Evolutionary conservation across 2,113 vertebrate genomes (phyloP), one percentile per base, ranked within the genome.

Genomic region (Anoura caudifer): DNA sequence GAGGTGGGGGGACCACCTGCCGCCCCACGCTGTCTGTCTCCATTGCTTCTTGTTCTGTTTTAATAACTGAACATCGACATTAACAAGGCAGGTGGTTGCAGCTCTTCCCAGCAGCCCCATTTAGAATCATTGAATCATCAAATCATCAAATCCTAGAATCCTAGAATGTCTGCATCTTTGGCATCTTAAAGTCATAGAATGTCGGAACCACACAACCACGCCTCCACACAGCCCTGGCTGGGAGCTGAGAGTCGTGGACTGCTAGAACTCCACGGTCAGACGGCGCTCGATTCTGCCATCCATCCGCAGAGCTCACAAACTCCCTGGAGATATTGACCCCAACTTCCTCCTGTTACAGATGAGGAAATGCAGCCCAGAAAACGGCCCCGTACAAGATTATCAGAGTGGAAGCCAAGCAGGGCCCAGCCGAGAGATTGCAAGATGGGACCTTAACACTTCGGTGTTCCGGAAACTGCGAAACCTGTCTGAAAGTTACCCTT

Each of bases 101-200:
- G 96, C 96, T 97, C 95, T 97, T 97, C 97, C 94, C 96, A 97
- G 97, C 89, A 97, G 97, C 97, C 83, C 91, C 95, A 96, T 97
- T 98, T 98, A 98, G 97, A 97, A 97, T 96, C 97, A 98, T 83
- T 94, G 97, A 97, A 97, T 97, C 97, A 97, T 97, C 96, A 95
- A 88, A 90, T 95, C 94, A 93, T 93, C 91, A 87, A 91, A 96
- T 94, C 89, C 96, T 94, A 97, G 94, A 97, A 95, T 96, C 79
- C 93, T 90, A 96, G 95, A 97, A 83, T 54, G 89, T 96, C 96
- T n/a, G 47, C 61, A 45, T 91, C 97, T 91, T 91, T 3, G 24
- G 86, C 89, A 76, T 93, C 91, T 97, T 97, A 95, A 97, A 97
- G 87, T 93, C 86, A 91, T 95, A 96, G 93, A 96, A 93, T 96